A percentile compares a stretch with the other conserved stretches of the same genome.
These are phyloP conservation scores for Noctua pronuba DNA, from an alignment of 2,888 invertebrate species.

Conservation along the genomic window DNA sequence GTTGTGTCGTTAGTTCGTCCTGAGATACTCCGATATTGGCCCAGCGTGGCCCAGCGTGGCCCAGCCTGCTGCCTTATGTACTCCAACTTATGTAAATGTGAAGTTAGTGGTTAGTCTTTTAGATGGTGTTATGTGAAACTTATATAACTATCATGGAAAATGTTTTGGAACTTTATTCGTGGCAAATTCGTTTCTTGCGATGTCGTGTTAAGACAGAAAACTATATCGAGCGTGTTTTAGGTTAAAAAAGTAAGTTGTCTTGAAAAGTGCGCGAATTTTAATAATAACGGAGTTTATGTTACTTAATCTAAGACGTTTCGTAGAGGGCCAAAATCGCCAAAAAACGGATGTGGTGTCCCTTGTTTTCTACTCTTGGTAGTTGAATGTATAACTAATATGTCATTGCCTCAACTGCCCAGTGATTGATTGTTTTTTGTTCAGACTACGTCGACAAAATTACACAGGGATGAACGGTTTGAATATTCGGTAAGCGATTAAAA, in stretches of 20 bases:
- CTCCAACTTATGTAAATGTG: conserved; percentile 49
- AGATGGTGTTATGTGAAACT: conserved; percentile 22
- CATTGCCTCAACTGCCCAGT: not conserved
- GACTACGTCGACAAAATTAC: not conserved
- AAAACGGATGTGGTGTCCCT: not conserved
- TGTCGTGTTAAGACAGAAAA: not conserved
- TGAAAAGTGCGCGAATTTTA: no score
- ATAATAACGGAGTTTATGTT: not conserved
- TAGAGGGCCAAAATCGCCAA: not conserved
- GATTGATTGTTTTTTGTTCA: not conserved
- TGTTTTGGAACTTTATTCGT: not conserved
- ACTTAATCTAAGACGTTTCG: not conserved
- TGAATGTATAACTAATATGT: not conserved
- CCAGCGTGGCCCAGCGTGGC: conserved; percentile 49
- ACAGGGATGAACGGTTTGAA: not conserved
- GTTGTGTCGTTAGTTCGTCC: conserved; percentile 78
- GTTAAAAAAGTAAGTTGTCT: not conserved
- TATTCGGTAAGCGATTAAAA: not conserved
- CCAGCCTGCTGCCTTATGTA: conserved; percentile 43
- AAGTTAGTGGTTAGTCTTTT: conserved; percentile 41
- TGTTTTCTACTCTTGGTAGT: not conserved
- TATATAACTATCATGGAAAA: not conserved
- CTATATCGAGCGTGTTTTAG: not conserved
- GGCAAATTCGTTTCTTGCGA: not conserved
- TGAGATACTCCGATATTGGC: conserved; percentile 67